Percentiles rank a stretch among this genome's conserved stretches.
Evolutionary conservation across 2,113 vertebrate genomes (phyloP).

Genomic region (Lethenteron camtschaticum): DNA sequence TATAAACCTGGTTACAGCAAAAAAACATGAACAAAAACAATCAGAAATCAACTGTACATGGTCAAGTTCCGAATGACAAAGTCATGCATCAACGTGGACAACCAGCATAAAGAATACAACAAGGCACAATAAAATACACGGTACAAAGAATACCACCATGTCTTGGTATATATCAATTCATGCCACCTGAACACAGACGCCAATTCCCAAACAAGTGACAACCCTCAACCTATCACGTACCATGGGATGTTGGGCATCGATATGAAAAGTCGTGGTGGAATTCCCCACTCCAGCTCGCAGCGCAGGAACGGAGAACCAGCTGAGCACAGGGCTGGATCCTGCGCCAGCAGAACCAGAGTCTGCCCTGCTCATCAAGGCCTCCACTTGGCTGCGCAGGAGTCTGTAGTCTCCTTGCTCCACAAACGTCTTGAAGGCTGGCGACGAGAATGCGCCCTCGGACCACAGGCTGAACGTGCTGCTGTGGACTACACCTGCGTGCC

Average conservation of each 20-base stretch:
- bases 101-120: not conserved
- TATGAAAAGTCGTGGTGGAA: conserved; percentile 28
- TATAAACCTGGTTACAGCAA: too few relatives aligned
- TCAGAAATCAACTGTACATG: too few relatives aligned
- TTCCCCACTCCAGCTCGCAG: conserved; percentile 32
- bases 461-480: conserved; percentile 28
- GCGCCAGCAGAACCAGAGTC: not conserved
- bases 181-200: not conserved
- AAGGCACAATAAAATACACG: not conserved
- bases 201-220: not conserved
- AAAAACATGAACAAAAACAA: too few relatives aligned
- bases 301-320: conserved; percentile 27
- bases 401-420: conserved; percentile 30
- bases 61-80: conserved; percentile 1
- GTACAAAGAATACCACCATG: not conserved
- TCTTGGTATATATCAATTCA: not conserved
- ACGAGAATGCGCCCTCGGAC: conserved; percentile 24
- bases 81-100: not conserved
- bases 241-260: conserved; percentile 25
- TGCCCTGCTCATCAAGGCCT: conserved; percentile 14
- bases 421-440: conserved; percentile 26
- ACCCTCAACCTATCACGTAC: conserved; percentile 16
- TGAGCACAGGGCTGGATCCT: too few relatives aligned
- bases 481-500: conserved; percentile 26
- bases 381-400: conserved; percentile 27